Evolutionary conservation across 2,888 invertebrate genomes (phyloP), one percentile per base, ranked within the genome.

Genomic region (Callyntrura guangdongensis): DNA sequence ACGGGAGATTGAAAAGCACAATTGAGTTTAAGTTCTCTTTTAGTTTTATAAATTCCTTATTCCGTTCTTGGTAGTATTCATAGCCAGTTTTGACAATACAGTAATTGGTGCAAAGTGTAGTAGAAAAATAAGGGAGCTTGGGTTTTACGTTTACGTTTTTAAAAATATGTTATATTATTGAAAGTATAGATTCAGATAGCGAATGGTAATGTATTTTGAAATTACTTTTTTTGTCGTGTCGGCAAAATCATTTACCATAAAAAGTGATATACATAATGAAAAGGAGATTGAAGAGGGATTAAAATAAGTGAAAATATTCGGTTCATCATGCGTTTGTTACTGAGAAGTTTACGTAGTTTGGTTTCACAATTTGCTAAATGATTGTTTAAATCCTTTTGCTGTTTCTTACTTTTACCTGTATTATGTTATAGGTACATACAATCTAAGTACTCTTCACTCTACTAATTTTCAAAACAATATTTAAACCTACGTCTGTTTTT

Each of bases 11-110:
- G 12, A 9, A 17, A 74, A 74, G 74, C 74, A 74, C 74, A 74
- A 49, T 74, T 47, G 47, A 49, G 74, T 74, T 47, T 20, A 14
- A 49, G 49, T 12, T 49, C 22, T 20, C 49, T 49, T 49, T 20
- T 67, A 25, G 9, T 36, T 67, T 72, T 45, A 45, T 27, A 72
- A 45, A 17, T 72, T 45, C 0, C 2, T n/a, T 22, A 74, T 3
- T 49, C 11, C 12, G 47, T 74, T 45, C 20, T 22, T 49, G 74
- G 74, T 74, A 74, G 74, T 74, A 74, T 74, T 74, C 47, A 9
- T 74, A 74, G 74, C 74, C 74, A 74, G 74, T 22, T 74, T 74
- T 49, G 74, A 74, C 74, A 74, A 74, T 74, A 74, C 49, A 74
- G 14, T 74, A 4, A 49, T 20, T 20, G 74, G 74, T 74, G 74